phyloP scores from a whole-genome alignment of 2,888 invertebrate genomes.

The Adelognathus sp. region DNA sequence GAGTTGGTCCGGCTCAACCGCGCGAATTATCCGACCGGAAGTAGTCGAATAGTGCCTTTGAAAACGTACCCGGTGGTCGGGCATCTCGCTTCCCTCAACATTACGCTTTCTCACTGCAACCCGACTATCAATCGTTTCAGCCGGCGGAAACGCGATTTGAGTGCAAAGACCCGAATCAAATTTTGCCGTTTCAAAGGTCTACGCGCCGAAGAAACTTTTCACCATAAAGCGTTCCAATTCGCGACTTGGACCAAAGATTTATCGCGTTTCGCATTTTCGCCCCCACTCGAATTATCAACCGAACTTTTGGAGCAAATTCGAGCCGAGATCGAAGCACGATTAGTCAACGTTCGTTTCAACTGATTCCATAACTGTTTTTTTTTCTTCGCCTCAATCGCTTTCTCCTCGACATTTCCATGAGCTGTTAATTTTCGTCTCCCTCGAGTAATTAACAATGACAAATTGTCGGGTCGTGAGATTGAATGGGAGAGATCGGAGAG shows the following conservation, averaged over 20 bases:
- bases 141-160: conserved; percentile 25
- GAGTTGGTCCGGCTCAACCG: background rate
- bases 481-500: background rate
- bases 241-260: background rate
- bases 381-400: conserved; percentile 9
- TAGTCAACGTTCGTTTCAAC: conserved; percentile 9
- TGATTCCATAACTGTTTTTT: background rate
- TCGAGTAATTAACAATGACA: conserved; percentile 31
- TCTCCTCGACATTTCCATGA: background rate
- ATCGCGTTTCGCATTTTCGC: background rate
- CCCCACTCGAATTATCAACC: conserved; percentile 5
- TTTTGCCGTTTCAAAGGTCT: background rate
- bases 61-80: conserved; percentile 12
- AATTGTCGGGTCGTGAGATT: conserved; percentile 18
- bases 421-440: background rate
- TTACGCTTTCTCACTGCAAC: background rate
- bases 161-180: background rate
- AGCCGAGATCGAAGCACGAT: conserved; percentile 1
- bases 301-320: background rate
- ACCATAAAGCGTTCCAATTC: background rate
- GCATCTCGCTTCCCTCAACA: background rate
- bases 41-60: conserved; percentile 42
- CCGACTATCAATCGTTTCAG: conserved; percentile 39
- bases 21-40: conserved; percentile 36
- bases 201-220: background rate